Percentiles rank a stretch among this genome's conserved stretches.
These are phyloP conservation scores for Hippocampus mohnikei DNA, from an alignment of 2,113 vertebrate genomes.

Conservation along the genomic window DNA sequence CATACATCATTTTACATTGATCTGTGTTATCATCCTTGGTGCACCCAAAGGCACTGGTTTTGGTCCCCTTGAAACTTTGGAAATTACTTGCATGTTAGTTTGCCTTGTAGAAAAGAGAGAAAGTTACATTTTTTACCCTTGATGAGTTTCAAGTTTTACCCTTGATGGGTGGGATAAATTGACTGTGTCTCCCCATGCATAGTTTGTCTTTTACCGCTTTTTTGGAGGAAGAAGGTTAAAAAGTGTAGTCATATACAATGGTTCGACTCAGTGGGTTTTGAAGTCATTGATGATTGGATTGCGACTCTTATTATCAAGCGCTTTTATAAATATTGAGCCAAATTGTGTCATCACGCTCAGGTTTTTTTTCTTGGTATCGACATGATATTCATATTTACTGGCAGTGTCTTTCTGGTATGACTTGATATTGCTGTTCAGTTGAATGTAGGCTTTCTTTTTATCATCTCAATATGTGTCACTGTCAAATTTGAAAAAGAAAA, in stretches of 20 bases:
- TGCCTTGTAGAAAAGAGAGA: not conserved
- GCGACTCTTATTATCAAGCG: too few relatives aligned
- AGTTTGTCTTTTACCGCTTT: conserved; percentile 20
- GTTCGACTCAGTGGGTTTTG: not conserved
- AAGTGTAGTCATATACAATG: not conserved
- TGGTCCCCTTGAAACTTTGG: not conserved
- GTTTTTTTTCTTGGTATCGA: not conserved
- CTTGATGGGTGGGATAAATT: not conserved
- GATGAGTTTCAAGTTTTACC: not conserved
- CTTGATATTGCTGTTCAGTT: not conserved
- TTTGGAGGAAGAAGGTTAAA: conserved; percentile 11
- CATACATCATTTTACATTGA: not conserved
- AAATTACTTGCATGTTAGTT: not conserved
- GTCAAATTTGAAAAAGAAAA: not conserved
- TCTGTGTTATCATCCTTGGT: not conserved
- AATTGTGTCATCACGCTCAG: not conserved
- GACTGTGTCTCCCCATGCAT: not conserved
- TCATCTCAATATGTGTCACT: not conserved
- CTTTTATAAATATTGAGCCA: not conserved
- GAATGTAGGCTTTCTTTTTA: not conserved
- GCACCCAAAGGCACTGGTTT: not conserved
- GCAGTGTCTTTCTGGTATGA: not conserved
- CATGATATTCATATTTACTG: not conserved
- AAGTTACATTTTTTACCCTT: too few relatives aligned
- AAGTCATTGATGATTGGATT: not conserved